Percentiles rank a stretch among this genome's conserved stretches.
Conservation (phyloP, 2,888 invertebrate species). For the Agrotis clavis region DNA sequence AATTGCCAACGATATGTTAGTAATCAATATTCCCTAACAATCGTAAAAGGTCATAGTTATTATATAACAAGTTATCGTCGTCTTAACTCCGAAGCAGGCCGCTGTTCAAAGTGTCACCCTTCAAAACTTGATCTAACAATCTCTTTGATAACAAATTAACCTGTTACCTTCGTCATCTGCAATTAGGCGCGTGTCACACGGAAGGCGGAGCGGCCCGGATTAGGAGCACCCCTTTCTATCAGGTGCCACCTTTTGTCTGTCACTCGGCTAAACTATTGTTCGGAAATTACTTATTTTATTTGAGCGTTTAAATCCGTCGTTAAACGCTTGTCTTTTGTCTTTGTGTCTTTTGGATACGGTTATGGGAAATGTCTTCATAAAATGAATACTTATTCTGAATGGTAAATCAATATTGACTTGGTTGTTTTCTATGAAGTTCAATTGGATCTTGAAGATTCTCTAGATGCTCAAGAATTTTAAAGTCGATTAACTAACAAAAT, state of each 20-base stretch:
- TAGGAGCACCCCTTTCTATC: conserved; percentile 38
- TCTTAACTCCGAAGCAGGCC: conserved; percentile 26
- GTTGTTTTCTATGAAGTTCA: too few species aligned
- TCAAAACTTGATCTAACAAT: conserved; percentile 59
- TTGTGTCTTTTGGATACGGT: not conserved
- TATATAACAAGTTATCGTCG: conserved; percentile 25
- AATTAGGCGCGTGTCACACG: conserved; percentile 57
- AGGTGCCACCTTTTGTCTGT: conserved; percentile 48
- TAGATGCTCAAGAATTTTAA: too few species aligned
- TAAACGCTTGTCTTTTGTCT: conserved; percentile 30
- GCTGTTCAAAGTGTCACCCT: conserved; percentile 51
- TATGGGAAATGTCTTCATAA: conserved; percentile 9
- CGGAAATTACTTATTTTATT: conserved; percentile 35
- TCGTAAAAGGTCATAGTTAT: conserved; percentile 8
- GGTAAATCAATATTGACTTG: not conserved
- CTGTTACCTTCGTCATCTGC: conserved; percentile 57
- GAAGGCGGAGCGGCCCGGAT: conserved; percentile 29
- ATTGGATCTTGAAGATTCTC: too few species aligned
- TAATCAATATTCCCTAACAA: conserved; percentile 7
- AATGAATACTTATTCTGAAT: not conserved
- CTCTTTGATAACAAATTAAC: conserved; percentile 64
- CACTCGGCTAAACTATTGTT: conserved; percentile 36
- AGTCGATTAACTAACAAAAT: too few species aligned
- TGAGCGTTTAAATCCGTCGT: conserved; percentile 7
- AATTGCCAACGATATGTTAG: too few species aligned